Conservation (phyloP, 2,113 vertebrate species). For the Caloenas nicobarica region DNA sequence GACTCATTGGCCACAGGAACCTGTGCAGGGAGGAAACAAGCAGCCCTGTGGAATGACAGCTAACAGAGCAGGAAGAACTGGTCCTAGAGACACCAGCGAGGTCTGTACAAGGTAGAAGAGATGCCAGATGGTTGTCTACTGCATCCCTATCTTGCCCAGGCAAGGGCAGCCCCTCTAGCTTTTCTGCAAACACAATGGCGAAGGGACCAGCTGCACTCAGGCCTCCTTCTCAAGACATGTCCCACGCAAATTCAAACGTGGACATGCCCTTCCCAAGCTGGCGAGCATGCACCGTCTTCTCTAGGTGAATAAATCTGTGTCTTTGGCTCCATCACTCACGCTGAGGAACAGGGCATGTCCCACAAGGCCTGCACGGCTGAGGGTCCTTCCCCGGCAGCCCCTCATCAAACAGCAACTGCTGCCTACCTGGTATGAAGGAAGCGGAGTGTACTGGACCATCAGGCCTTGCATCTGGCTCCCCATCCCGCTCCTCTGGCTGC, state of each 20-base stretch:
- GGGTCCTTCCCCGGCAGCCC: not conserved
- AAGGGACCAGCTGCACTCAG: not conserved
- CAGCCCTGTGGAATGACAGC: not conserved
- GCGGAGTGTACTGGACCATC: conserved; percentile 96
- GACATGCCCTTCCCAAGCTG: not conserved
- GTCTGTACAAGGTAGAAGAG: not conserved
- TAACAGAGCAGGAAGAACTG: not conserved
- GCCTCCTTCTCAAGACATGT: not conserved
- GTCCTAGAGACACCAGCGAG: not conserved
- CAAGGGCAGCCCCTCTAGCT: not conserved
- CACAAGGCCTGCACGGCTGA: too few species aligned
- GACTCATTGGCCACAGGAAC: conserved; percentile 92
- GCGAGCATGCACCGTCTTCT: not conserved
- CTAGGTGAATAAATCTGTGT: not conserved
- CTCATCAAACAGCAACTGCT: not conserved
- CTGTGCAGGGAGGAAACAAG: conserved; percentile 64
- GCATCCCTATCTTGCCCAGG: not conserved
- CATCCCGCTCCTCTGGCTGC: conserved; percentile 85
- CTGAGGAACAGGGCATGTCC: not conserved
- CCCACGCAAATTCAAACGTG: too few species aligned
- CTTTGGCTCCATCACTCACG: not conserved
- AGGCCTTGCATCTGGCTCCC: conserved; percentile 94
- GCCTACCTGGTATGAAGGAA: conserved; percentile 96
- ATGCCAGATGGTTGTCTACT: not conserved
- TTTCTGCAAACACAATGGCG: accelerated